These are phyloP conservation scores for Montifringilla adamsi DNA, from an alignment of 2,113 vertebrate genomes.

Conservation along the genomic window DNA sequence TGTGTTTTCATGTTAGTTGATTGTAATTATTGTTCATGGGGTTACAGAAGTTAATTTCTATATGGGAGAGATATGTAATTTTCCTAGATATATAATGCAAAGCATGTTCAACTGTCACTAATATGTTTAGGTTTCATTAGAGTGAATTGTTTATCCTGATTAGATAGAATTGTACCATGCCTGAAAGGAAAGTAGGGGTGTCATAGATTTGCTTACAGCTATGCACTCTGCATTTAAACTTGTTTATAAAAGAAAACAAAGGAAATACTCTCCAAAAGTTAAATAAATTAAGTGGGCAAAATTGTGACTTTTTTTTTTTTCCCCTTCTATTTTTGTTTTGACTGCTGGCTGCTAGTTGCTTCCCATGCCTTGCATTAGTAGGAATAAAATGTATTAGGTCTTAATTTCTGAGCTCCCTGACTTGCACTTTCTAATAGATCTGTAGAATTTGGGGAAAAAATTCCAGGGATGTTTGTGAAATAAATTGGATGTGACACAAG, in stretches of 20 bases:
- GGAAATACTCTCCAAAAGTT: not conserved
- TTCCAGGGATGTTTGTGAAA: not conserved
- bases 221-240: not conserved
- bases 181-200: not conserved
- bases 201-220: not conserved
- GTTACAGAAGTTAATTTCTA: conserved; percentile 46
- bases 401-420: not conserved
- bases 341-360: not conserved
- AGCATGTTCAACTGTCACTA: conserved; percentile 12
- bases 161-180: not conserved
- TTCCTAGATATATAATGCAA: conserved; percentile 24
- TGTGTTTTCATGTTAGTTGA: conserved; percentile 14
- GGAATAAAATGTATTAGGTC: not conserved
- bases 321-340: not conserved
- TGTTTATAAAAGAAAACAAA: not conserved
- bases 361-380: not conserved
- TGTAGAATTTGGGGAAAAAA: not conserved
- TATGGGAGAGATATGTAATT: conserved; percentile 21
- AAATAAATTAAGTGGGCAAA: not conserved
- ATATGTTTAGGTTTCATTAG: conserved; percentile 2
- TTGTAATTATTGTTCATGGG: conserved; percentile 46
- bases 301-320: not conserved
- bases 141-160: not conserved
- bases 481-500: not conserved
- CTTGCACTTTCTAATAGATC: not conserved